Conservation (phyloP, 2,888 invertebrate genomes). For the Caenorhabditis angaria region DNA sequence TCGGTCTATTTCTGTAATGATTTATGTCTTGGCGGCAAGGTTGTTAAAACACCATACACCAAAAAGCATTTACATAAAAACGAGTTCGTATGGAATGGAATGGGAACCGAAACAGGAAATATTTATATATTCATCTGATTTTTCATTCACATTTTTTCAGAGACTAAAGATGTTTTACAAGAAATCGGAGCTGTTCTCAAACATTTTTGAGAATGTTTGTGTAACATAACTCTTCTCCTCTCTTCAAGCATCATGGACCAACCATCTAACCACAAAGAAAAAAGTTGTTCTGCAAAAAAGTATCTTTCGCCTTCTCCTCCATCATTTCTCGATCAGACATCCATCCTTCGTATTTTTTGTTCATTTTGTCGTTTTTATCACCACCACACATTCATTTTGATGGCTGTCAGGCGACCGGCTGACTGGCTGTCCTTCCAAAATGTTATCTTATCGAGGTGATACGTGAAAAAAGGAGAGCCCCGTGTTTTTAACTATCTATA, state of each 20-base stretch:
- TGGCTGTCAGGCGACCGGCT: conserved; percentile 1
- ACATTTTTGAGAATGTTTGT: not conserved
- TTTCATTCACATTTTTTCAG: no score
- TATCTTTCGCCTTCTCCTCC: no score
- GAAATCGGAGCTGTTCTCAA: no score
- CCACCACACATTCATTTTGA: not conserved
- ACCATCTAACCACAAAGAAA: not conserved
- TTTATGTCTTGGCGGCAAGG: no score
- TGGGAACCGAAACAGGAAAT: no score
- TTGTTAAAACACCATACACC: no score
- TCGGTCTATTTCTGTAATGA: no score
- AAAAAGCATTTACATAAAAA: no score
- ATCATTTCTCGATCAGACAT: not conserved
- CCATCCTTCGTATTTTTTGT: not conserved
- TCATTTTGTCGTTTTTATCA: not conserved
- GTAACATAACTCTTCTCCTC: not conserved
- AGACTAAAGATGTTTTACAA: no score
- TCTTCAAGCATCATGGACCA: not conserved
- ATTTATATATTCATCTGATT: no score
- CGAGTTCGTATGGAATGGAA: no score
- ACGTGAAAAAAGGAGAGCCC: not conserved
- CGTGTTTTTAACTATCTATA: not conserved
- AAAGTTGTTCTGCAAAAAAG: no score
- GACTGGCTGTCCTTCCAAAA: not conserved
- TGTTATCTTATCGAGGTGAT: not conserved